Evolutionary conservation across 2,888 invertebrate genomes (phyloP).

Genomic region (Mythimna ferrago): DNA sequence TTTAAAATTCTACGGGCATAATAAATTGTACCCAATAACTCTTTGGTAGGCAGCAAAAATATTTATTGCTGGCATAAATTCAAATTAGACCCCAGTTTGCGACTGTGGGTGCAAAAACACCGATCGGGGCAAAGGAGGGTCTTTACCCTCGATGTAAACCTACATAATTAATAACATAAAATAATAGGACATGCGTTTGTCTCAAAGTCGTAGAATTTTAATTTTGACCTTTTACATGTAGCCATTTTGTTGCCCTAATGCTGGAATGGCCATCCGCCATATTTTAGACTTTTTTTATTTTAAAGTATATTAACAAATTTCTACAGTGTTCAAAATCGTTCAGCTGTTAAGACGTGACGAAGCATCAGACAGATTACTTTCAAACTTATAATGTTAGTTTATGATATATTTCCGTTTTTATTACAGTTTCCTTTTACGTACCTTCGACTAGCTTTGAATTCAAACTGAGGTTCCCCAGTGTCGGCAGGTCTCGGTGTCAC

Average conservation of each 20-base stretch:
- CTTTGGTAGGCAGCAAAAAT: conserved; percentile 72
- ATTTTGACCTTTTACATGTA: background rate
- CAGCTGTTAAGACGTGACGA: too few species aligned
- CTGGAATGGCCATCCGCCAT: too few species aligned
- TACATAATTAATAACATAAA: conserved; percentile 22
- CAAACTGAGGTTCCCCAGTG: background rate
- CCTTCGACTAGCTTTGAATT: background rate
- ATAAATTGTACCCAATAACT: conserved; percentile 73
- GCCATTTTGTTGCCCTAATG: background rate
- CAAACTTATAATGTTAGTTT: too few species aligned
- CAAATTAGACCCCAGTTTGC: conserved; percentile 74
- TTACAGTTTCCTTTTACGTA: too few species aligned
- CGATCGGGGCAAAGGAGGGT: conserved; percentile 59
- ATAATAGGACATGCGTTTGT: conserved; percentile 3
- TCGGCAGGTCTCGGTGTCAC: background rate
- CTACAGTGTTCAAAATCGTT: too few species aligned
- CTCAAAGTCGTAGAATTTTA: background rate
- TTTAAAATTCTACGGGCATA: conserved; percentile 60
- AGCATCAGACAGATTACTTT: too few species aligned
- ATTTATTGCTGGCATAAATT: conserved; percentile 79
- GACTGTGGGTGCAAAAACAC: conserved; percentile 68
- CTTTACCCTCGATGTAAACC: conserved; percentile 52
- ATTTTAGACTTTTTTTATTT: too few species aligned
- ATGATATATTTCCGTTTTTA: too few species aligned
- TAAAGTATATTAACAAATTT: too few species aligned